Evolutionary conservation across 2,113 vertebrate species (phyloP), one percentile per base, ranked within the genome.

Genomic region (Pangasianodon gigas): DNA sequence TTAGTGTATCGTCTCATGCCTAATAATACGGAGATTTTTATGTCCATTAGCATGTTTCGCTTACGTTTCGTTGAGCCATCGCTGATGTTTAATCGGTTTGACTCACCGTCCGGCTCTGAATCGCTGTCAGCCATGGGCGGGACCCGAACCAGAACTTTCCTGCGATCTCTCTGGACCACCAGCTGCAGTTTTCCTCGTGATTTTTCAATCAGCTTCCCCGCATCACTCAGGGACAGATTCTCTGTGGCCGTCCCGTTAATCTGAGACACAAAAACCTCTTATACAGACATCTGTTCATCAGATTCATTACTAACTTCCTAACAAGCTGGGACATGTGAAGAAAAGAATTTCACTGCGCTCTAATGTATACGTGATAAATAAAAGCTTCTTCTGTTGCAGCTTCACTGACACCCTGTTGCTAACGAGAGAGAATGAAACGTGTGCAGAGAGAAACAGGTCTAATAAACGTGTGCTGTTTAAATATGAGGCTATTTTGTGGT

Each of bases 211-310:
- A 99, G 92, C 94, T 97, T 99, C 44, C 98, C 97, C 0, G 98
- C 98, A 84, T 99, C 98, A 69, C 94, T 92, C 91, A 99, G 96
- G 37, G 98, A 99, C 95, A 99, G 97, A 93, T 99, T 99, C 93
- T 99, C 98, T 13, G 98, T 99, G 91, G 97, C 98, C 0, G 98
- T 99, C 14, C 98, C 98, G 79, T 99, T 99, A 89, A 99, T 99
- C 98, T 99, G 94, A 80, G 10, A 86, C n/a, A 90, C 4, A 67
- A 16, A 74, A 37, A 3, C 14, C 16, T 51, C 48, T n/a, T 5
- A 46, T 4, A 74, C 69, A 41, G 7, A 75, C 32, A 7, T 9
- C 37, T 75, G 71, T 44, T 48, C 77, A n/a, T 81, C 77, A 32
- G 13, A 79, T 14, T 4, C 6, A 79, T 13, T 16, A 48, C 24